These are phyloP conservation scores for Mythimna albipuncta DNA, from an alignment of 2,888 invertebrate species.

Conservation along the genomic window DNA sequence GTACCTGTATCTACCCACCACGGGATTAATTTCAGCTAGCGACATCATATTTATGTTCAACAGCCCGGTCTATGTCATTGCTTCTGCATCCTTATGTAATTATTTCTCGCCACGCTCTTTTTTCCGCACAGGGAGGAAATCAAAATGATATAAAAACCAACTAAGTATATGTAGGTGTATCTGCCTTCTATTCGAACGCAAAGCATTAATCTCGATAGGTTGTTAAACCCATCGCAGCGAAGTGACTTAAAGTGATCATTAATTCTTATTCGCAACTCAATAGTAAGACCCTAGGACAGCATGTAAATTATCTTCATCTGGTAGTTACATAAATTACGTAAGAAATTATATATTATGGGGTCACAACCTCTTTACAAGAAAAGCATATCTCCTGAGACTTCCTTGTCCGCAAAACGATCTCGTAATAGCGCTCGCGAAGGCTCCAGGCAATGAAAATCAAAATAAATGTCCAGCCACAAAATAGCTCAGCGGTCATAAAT, in stretches of 20 bases:
- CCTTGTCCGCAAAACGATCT: conserved; percentile 57
- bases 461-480: conserved; percentile 76
- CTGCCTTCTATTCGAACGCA: conserved; percentile 33
- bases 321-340: conserved; percentile 52
- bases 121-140: conserved; percentile 36
- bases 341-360: conserved; percentile 43
- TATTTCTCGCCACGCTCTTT: conserved; percentile 43
- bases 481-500: conserved; percentile 75
- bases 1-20: not conserved
- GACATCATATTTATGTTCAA: conserved; percentile 9
- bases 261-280: conserved; percentile 47
- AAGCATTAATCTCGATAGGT: conserved; percentile 38
- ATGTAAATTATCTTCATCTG: conserved; percentile 44
- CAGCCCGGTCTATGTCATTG: conserved; percentile 16
- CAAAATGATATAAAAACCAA: conserved; percentile 33
- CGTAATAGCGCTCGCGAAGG: conserved; percentile 53
- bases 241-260: conserved; percentile 38
- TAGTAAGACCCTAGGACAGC: conserved; percentile 31
- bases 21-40: not conserved
- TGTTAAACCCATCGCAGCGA: conserved; percentile 39
- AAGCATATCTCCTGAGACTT: conserved; percentile 52
- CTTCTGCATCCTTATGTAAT: conserved; percentile 34
- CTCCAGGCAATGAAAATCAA: conserved; percentile 71
- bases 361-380: conserved; percentile 54
- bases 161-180: not conserved